Evolutionary conservation across 2,888 invertebrate species (phyloP).

Genomic region (Hypomecis atomaria): DNA sequence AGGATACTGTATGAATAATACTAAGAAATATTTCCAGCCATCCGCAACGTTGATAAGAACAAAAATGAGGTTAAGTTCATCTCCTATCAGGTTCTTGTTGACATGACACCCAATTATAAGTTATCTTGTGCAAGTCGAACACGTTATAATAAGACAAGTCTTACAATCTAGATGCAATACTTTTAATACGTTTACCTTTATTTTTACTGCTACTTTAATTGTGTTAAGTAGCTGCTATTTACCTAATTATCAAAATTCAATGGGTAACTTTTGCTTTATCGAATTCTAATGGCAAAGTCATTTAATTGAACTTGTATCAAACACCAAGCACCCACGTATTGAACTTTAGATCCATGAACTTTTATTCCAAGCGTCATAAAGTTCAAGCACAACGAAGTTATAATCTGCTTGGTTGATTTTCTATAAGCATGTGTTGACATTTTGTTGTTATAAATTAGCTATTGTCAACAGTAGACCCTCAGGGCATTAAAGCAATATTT

Average conservation of each 20-base stretch:
- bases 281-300: background rate
- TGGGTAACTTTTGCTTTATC: background rate
- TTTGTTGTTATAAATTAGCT: conserved; percentile 49
- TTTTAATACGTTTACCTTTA: background rate
- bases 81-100: conserved; percentile 38
- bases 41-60: conserved; percentile 45
- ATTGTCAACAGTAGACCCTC: conserved; percentile 48
- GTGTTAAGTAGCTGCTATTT: background rate
- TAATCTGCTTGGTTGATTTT: conserved; percentile 27
- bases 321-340: conserved; percentile 15
- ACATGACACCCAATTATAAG: conserved; percentile 38
- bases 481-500: conserved; percentile 46
- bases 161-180: background rate
- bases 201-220: too few relatives aligned
- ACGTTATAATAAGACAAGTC: background rate
- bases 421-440: conserved; percentile 46
- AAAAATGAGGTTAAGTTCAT: conserved; percentile 55
- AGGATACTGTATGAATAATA: conserved; percentile 1
- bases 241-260: too few relatives aligned
- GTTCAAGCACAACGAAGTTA: conserved; percentile 12
- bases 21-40: conserved; percentile 33
- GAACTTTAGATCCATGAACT: conserved; percentile 20
- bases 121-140: conserved; percentile 31
- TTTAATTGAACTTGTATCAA: conserved; percentile 11
- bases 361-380: conserved; percentile 14